A percentile compares a stretch with the other conserved stretches of the same genome.
Conservation (phyloP, 1,140 invertebrate genomes). For the Araneus ventricosus region DNA sequence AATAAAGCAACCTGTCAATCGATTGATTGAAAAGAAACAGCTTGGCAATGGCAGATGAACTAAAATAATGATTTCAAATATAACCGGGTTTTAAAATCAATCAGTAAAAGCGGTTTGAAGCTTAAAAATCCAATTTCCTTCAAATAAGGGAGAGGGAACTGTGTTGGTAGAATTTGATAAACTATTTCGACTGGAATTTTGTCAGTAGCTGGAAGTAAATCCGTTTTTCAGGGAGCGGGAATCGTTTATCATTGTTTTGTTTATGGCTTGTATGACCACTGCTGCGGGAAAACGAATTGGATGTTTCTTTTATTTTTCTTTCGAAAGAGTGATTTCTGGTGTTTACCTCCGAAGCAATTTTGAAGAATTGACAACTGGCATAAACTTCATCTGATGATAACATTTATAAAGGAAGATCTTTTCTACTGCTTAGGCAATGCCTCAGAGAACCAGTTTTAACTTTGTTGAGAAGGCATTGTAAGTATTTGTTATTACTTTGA, state of each 20-base stretch:
- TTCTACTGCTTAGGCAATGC: no score
- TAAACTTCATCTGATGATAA: no score
- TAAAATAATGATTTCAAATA: neutral
- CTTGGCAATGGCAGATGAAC: neutral
- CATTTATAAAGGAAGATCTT: no score
- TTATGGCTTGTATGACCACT: neutral
- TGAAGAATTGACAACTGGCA: no score
- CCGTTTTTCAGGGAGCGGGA: neutral
- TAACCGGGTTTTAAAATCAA: neutral
- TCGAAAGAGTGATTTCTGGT: no score
- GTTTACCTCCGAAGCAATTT: no score
- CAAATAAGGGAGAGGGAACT: neutral
- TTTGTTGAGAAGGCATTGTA: no score
- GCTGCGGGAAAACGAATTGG: neutral
- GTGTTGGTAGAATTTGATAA: neutral
- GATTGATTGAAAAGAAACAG: neutral
- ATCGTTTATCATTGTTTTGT: neutral
- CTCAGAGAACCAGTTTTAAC: no score
- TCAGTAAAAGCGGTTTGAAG: neutral
- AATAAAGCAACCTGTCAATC: neutral
- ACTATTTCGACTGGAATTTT: neutral
- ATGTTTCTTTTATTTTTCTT: neutral
- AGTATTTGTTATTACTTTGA: no score
- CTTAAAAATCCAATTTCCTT: neutral
- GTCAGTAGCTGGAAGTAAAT: neutral